Percentiles rank a stretch among this genome's conserved stretches.
Conservation (phyloP, 2,113 vertebrate genomes). For the Pholis gunnellus region DNA sequence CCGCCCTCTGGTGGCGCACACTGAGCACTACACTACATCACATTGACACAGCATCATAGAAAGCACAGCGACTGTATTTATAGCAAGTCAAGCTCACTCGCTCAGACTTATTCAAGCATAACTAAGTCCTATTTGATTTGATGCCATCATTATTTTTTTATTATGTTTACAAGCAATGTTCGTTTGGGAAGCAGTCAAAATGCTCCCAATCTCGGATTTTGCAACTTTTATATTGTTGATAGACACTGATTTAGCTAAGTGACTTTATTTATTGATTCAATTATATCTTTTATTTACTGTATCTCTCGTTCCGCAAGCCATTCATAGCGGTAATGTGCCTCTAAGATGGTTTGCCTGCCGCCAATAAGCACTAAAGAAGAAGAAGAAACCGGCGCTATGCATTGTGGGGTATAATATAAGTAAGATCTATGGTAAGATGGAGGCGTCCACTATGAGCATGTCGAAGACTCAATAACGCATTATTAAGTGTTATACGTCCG, state of each 20-base stretch:
- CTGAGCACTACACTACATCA: not conserved
- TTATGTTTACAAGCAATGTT: not conserved
- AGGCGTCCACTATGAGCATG: constrained; percentile 31
- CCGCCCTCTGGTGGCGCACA: not conserved
- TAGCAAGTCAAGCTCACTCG: too few species aligned
- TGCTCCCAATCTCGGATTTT: not conserved
- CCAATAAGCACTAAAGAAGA: not conserved
- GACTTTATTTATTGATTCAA: not conserved
- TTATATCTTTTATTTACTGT: not conserved
- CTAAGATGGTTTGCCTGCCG: not conserved
- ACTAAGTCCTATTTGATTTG: too few species aligned
- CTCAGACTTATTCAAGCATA: too few species aligned
- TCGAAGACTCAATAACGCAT: constrained; percentile 23
- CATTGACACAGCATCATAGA: not conserved
- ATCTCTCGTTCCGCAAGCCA: not conserved
- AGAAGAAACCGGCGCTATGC: constrained; percentile 63
- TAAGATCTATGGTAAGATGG: constrained; percentile 60
- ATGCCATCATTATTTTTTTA: not conserved
- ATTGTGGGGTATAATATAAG: constrained; percentile 65
- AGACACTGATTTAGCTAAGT: not conserved
- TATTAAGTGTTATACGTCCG: not conserved
- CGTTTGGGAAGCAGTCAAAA: not conserved
- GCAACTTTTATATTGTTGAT: not conserved
- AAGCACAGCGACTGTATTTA: not conserved
- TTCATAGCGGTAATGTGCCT: not conserved